These are phyloP conservation scores for Callocephalon fimbriatum DNA, from an alignment of 2,113 vertebrate species.

Conservation along the genomic window DNA sequence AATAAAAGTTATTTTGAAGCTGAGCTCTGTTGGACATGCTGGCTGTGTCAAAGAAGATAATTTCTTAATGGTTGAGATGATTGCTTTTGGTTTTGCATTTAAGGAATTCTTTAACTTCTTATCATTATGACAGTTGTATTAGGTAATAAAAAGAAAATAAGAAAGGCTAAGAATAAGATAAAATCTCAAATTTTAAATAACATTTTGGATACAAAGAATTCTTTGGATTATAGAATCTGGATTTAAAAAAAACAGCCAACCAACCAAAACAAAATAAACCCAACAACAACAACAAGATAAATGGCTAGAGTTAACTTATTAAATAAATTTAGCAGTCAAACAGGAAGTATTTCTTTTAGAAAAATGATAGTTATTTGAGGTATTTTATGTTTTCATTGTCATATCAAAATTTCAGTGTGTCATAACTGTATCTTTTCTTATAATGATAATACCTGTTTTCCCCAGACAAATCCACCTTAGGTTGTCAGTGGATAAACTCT, in stretches of 20 bases:
- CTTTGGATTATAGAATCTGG: background rate
- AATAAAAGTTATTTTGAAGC: background rate
- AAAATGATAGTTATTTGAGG: background rate
- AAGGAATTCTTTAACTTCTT: background rate
- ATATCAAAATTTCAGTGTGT: background rate
- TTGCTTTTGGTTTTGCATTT: background rate
- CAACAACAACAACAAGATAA: background rate
- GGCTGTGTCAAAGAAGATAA: background rate
- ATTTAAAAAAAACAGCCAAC: accelerated
- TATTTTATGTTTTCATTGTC: background rate
- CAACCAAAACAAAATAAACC: background rate
- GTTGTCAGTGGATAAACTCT: background rate
- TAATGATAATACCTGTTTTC: background rate
- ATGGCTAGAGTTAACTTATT: background rate
- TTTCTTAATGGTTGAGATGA: background rate
- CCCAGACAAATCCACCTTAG: background rate
- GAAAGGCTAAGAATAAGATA: background rate
- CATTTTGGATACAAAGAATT: background rate
- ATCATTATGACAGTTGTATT: background rate
- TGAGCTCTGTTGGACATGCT: background rate
- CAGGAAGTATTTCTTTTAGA: background rate
- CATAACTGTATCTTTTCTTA: background rate
- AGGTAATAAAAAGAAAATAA: background rate
- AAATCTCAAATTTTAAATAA: background rate
- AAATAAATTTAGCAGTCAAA: background rate